Percentiles rank a stretch among this genome's conserved stretches.
Conservation (phyloP, 2,888 invertebrate species). For the Drosophila nigritarsus region DNA sequence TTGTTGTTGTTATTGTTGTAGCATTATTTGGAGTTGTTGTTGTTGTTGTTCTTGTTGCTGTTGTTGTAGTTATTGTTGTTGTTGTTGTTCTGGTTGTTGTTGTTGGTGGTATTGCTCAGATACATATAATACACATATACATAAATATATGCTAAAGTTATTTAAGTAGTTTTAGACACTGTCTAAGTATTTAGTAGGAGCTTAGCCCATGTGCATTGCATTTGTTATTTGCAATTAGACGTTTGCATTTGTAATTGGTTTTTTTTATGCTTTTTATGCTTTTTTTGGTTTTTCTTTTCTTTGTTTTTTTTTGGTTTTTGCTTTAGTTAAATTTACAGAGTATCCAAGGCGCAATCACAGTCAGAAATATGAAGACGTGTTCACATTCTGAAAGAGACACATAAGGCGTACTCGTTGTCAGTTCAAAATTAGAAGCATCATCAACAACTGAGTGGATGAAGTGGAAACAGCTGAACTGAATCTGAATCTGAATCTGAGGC, state of each 20-base stretch:
- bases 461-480: constrained; percentile 39
- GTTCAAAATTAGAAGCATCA: constrained; percentile 76
- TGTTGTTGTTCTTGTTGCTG: constrained; percentile 42
- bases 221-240: constrained; percentile 33
- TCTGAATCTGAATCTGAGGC: constrained; percentile 30
- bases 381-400: constrained; percentile 84
- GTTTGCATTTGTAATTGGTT: constrained; percentile 28
- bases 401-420: constrained; percentile 83
- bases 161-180: constrained; percentile 32
- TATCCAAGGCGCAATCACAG: constrained; percentile 84
- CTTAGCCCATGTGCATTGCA: constrained; percentile 67
- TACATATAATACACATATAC: constrained; percentile 38
- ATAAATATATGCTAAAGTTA: constrained; percentile 44
- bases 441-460: constrained; percentile 72
- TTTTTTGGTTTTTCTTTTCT: constrained; percentile 25
- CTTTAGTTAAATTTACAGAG: constrained; percentile 54
- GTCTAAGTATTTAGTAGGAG: constrained; percentile 49
- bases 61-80: constrained; percentile 36
- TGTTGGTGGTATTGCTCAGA: constrained; percentile 70
- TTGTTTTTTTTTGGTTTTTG: constrained; percentile 27
- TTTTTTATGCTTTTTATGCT: constrained; percentile 2
- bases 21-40: constrained; percentile 45
- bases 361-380: constrained; percentile 84
- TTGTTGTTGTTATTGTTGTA: constrained; percentile 37
- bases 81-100: constrained; percentile 27